These are phyloP conservation scores for Stictonetta naevosa DNA, from an alignment of 2,113 vertebrate species.

Conservation along the genomic window DNA sequence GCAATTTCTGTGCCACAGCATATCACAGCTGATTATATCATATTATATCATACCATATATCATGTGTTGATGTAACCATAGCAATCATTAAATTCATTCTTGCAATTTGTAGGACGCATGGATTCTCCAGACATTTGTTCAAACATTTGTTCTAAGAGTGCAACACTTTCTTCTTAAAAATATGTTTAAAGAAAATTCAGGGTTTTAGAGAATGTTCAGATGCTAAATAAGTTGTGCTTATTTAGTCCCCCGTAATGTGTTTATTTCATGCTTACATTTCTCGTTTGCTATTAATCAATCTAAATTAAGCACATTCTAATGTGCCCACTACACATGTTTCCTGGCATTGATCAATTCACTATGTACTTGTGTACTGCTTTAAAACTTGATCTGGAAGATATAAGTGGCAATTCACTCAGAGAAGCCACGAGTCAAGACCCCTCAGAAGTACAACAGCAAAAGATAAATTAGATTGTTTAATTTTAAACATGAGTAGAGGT, in stretches of 20 bases:
- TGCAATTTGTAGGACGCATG: not conserved
- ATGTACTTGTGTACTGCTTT: not conserved
- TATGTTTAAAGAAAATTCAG: not conserved
- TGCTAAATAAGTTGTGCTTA: not conserved
- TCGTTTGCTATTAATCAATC: slow-evolving; percentile 22
- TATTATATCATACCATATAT: no score
- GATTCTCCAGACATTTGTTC: not conserved
- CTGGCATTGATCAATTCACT: slow-evolving; percentile 20
- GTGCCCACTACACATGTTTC: not conserved
- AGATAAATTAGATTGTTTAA: slow-evolving; percentile 33
- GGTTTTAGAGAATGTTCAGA: not conserved
- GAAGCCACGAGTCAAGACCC: not conserved
- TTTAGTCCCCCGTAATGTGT: not conserved
- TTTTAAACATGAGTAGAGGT: slow-evolving; percentile 32
- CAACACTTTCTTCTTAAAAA: not conserved
- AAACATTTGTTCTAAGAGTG: not conserved
- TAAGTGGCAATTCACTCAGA: not conserved
- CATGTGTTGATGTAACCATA: slow-evolving; percentile 54
- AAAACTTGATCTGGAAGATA: slow-evolving; percentile 8
- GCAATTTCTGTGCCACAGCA: slow-evolving; percentile 31
- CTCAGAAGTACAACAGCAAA: not conserved
- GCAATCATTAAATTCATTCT: slow-evolving; percentile 39
- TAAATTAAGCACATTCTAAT: not conserved
- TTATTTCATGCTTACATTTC: slow-evolving; percentile 3
- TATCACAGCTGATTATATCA: slow-evolving; percentile 52